A percentile compares a stretch with the other conserved stretches of the same genome.
Conservation (phyloP, 2,888 invertebrate genomes). For the Thymelicus lineola region DNA sequence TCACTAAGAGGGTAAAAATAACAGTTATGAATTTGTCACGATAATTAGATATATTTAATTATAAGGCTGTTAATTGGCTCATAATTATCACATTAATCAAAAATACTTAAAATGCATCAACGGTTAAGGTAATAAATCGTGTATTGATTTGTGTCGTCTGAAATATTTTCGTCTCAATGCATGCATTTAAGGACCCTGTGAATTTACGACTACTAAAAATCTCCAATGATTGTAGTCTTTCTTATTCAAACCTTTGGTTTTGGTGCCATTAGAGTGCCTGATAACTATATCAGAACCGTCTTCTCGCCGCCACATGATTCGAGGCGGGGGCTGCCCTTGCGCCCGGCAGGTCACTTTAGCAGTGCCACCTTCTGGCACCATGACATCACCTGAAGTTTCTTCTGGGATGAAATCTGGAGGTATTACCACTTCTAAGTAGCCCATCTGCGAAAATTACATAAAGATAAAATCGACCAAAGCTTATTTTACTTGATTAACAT, state of each 20-base stretch:
- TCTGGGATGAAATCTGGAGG: conserved; percentile 96
- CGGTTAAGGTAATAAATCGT: too few relatives aligned
- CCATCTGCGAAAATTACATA: conserved; percentile 86
- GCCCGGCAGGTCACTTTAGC: conserved; percentile 89
- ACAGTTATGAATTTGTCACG: background rate
- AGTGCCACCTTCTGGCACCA: conserved; percentile 93
- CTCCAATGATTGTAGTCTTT: background rate
- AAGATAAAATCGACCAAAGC: background rate
- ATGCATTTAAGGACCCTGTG: too few relatives aligned
- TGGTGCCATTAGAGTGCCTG: conserved; percentile 88
- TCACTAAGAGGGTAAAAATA: conserved; percentile 68
- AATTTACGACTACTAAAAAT: background rate
- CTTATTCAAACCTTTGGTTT: conserved; percentile 83
- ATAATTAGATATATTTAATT: too few relatives aligned
- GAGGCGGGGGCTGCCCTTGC: conserved; percentile 91
- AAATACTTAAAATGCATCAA: too few relatives aligned
- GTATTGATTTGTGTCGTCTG: too few relatives aligned
- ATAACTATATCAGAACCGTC: conserved; percentile 92
- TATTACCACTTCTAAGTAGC: conserved; percentile 93
- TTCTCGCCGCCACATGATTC: conserved; percentile 93
- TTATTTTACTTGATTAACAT: background rate
- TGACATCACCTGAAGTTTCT: conserved; percentile 95
- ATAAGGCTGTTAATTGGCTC: too few relatives aligned
- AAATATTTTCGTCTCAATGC: too few relatives aligned
- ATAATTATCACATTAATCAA: too few relatives aligned